Evolutionary conservation across 2,113 vertebrate species (phyloP).

Genomic region (Rhodinocichla rosea): DNA sequence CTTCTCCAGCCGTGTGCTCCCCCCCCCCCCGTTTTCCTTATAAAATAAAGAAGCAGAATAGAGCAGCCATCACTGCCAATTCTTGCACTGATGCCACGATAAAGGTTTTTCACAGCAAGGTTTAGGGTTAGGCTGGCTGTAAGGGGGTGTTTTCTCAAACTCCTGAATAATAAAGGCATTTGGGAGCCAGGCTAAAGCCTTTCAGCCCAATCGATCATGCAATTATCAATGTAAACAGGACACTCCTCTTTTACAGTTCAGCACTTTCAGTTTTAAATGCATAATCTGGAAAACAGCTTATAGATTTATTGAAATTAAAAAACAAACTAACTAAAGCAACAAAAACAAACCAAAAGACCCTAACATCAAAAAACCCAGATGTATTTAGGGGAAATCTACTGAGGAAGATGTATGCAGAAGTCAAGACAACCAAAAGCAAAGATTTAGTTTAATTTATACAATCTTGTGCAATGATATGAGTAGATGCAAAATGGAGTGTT

Average conservation of each 20-base stretch:
- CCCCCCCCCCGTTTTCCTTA: not conserved
- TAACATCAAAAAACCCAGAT: not conserved
- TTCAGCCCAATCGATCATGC: not conserved
- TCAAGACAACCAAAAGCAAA: not conserved
- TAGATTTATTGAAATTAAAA: not conserved
- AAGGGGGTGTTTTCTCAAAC: not conserved
- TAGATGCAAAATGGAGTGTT: not conserved
- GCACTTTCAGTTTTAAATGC: not conserved
- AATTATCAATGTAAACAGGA: not conserved
- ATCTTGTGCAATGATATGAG: accelerated
- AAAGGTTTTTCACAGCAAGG: not conserved
- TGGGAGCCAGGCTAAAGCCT: not conserved
- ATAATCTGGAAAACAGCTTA: not conserved
- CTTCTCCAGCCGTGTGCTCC: not conserved
- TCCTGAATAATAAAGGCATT: not conserved
- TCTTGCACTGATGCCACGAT: not conserved
- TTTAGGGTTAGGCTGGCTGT: not conserved
- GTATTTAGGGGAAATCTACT: not conserved
- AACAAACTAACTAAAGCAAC: not conserved
- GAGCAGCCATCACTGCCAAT: not conserved
- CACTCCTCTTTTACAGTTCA: not conserved
- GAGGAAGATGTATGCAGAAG: not conserved
- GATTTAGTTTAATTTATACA: not conserved
- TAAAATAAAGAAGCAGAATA: not conserved
- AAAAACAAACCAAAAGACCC: not conserved